Evolutionary conservation across 2,888 invertebrate genomes (phyloP), one percentile per base, ranked within the genome.

Genomic region (Timandra comae): DNA sequence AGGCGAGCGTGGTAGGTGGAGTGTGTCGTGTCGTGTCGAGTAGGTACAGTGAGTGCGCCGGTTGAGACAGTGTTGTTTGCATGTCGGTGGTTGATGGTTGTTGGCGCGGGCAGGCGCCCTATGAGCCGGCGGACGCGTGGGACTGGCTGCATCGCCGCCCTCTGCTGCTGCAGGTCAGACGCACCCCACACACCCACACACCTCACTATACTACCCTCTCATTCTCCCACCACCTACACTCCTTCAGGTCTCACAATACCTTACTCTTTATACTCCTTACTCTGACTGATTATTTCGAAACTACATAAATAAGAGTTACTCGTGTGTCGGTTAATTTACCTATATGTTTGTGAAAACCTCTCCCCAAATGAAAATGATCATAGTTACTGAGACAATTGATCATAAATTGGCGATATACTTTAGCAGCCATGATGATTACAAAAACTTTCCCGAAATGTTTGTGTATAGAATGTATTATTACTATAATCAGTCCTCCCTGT

Each of bases 161-260:
- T 84, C 89, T 93, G 88, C 91, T 94, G 86, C 89, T 94, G 87
- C 93, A 94, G 93, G 93, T 94, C 91, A 93, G 91, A 60, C 49
- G 49, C 48, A 46, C 47, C 41, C n/a, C 47, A 38, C 46, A 40
- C 44, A 35, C 36, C 35, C 40, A 38, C 43, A 31, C 25, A 13
- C 23, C 35, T 37, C 37, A 23, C 21, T n/a, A n/a, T n/a, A n/a
- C 38, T 27, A 36, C 36, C 27, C 43, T 24, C 30, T 24, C 32
- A 29, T 34, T 21, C 38, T 29, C 16, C 30, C 33, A 24, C 32
- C 41, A 37, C 35, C 32, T 33, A 40, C 42, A 40, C 42, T 21
- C 24, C 29, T 37, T 23, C 30, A 29, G 27, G 30, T n/a, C 32
- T n/a, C n/a, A 39, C 38, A 39, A 35, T 35, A 40, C 35, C 35